Evolutionary conservation across 2,888 invertebrate species (phyloP).

Genomic region (Tetragonula carbonaria): DNA sequence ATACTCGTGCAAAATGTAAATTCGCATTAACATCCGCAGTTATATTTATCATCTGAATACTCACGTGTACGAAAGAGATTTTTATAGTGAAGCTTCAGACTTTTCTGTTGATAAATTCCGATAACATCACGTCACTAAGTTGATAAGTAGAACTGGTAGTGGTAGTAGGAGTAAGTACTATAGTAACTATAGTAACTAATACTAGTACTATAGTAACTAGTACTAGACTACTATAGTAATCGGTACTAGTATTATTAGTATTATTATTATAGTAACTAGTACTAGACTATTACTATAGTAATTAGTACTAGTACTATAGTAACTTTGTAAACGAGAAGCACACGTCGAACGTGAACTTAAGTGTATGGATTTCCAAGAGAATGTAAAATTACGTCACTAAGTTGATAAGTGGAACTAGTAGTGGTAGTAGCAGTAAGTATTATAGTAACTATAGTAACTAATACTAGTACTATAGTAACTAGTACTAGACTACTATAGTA

Average conservation of each 20-base stretch:
- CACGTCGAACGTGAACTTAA: background rate
- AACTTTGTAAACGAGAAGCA: background rate
- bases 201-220: no score
- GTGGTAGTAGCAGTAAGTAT: background rate
- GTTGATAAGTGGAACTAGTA: background rate
- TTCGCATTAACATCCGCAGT: background rate
- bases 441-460: no score
- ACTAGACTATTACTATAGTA: no score
- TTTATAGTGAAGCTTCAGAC: background rate
- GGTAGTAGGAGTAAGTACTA: background rate
- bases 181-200: no score
- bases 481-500: no score
- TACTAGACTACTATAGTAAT: no score
- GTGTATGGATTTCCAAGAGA: background rate
- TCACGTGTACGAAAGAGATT: background rate
- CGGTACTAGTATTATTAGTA: no score
- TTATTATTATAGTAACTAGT: no score
- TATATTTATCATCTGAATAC: no score
- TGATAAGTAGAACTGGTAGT: background rate
- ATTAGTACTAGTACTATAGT: no score
- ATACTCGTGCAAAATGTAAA: background rate
- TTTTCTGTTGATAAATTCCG: background rate
- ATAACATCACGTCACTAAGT: conserved; percentile 12
- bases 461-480: no score
- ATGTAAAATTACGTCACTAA: no score